Evolutionary conservation across 2,113 vertebrate genomes (phyloP).

Genomic region (Melospiza georgiana): DNA sequence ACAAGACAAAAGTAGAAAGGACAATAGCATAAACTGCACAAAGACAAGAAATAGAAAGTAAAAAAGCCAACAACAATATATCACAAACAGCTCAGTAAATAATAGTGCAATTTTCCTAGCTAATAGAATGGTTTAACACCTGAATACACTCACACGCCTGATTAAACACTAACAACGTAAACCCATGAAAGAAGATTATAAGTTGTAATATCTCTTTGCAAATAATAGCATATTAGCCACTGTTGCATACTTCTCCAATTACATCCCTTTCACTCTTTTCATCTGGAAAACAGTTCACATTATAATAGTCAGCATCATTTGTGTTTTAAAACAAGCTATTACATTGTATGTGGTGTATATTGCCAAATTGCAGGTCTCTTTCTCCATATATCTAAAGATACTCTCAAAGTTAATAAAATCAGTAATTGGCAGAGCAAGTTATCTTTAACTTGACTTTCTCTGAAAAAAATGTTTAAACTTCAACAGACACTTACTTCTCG

Average conservation of each 20-base stretch:
- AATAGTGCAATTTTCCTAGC: constrained; percentile 61
- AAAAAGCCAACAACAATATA: constrained; percentile 43
- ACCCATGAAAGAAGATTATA: constrained; percentile 73
- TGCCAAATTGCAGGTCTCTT: constrained; percentile 61
- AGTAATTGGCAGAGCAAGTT: not conserved
- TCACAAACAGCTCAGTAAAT: constrained; percentile 69
- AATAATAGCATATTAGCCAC: constrained; percentile 72
- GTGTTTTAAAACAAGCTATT: constrained; percentile 75
- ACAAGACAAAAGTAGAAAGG: constrained; percentile 51
- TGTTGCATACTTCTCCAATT: constrained; percentile 71
- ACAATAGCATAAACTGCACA: constrained; percentile 27
- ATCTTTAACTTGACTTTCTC: not conserved
- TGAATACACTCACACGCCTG: constrained; percentile 71
- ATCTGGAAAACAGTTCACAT: constrained; percentile 68
- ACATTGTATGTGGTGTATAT: not conserved
- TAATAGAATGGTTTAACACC: constrained; percentile 71
- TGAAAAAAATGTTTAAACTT: not conserved
- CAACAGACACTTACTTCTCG: not conserved
- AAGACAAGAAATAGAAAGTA: constrained; percentile 34
- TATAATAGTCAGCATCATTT: constrained; percentile 68
- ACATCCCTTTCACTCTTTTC: constrained; percentile 71
- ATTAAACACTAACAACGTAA: constrained; percentile 71
- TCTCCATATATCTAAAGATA: not conserved
- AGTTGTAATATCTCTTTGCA: constrained; percentile 71
- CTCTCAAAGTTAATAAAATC: constrained; percentile 47